These are phyloP conservation scores for Spodoptera littoralis DNA, from an alignment of 2,888 invertebrate species.

Conservation along the genomic window DNA sequence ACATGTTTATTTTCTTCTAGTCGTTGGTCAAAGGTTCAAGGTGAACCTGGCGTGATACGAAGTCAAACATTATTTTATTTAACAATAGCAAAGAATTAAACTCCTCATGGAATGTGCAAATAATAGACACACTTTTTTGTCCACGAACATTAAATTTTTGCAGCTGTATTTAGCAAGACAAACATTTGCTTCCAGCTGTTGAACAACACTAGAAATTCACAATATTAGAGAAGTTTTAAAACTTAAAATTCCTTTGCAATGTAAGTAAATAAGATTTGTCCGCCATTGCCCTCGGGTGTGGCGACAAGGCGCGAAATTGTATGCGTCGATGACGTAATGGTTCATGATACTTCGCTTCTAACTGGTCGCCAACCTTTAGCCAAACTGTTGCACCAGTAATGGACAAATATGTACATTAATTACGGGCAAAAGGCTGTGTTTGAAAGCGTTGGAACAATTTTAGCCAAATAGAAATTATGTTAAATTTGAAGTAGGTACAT, in stretches of 20 bases:
- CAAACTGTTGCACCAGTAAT: slow-evolving; percentile 1
- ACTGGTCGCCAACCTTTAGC: slow-evolving; percentile 8
- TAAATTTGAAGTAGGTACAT: no score
- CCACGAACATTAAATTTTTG: neutral
- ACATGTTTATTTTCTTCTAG: no score
- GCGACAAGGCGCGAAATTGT: slow-evolving; percentile 47
- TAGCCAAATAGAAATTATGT: no score
- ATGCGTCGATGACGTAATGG: slow-evolving; percentile 52
- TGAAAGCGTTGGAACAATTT: no score
- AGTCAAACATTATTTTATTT: no score
- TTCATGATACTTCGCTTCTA: slow-evolving; percentile 25
- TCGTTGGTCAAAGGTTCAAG: no score
- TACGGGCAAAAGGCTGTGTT: no score
- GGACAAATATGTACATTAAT: neutral
- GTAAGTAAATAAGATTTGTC: slow-evolving; percentile 37
- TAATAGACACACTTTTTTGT: neutral
- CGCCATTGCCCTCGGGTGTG: slow-evolving; percentile 36
- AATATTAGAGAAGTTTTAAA: slow-evolving; percentile 1
- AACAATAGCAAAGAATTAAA: no score
- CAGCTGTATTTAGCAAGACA: slow-evolving; percentile 16
- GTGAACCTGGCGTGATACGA: no score
- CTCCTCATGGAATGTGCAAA: no score
- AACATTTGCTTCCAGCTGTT: slow-evolving; percentile 13
- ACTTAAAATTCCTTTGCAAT: slow-evolving; percentile 32
- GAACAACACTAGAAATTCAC: slow-evolving; percentile 28